These are phyloP conservation scores for Tiliqua scincoides DNA, from an alignment of 2,113 vertebrate genomes.

Conservation along the genomic window DNA sequence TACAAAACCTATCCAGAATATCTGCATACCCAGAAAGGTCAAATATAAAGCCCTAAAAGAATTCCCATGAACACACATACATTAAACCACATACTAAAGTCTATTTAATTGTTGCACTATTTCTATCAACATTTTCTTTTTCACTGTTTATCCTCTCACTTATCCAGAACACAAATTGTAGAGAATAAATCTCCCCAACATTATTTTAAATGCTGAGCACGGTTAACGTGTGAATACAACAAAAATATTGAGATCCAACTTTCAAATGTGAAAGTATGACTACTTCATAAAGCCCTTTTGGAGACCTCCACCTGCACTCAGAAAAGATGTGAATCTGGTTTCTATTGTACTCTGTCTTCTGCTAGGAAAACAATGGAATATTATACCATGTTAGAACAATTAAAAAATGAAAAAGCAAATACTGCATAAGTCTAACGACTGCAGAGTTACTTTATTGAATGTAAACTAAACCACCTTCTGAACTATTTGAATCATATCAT, in stretches of 20 bases:
- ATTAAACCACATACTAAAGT: neutral
- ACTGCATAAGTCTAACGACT: too few relatives aligned
- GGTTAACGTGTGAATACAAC: neutral
- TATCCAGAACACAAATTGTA: too few relatives aligned
- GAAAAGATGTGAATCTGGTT: neutral
- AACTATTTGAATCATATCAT: neutral
- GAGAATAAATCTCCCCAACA: neutral
- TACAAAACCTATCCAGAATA: neutral
- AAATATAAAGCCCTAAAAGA: too few relatives aligned
- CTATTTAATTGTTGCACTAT: too few relatives aligned
- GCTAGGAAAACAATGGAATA: neutral
- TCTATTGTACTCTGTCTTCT: neutral
- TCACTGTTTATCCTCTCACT: too few relatives aligned
- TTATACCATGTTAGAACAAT: neutral
- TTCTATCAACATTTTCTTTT: too few relatives aligned
- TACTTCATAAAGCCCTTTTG: neutral
- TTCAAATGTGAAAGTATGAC: neutral
- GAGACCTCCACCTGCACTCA: neutral
- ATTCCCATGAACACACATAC: slow-evolving; percentile 20
- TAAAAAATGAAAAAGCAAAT: neutral
- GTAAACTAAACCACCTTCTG: neutral
- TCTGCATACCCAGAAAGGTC: neutral
- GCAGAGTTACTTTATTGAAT: too few relatives aligned
- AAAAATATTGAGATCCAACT: neutral
- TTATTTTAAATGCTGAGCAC: neutral